Conservation (phyloP, 2,113 vertebrate genomes). For the Maccullochella peelii region DNA sequence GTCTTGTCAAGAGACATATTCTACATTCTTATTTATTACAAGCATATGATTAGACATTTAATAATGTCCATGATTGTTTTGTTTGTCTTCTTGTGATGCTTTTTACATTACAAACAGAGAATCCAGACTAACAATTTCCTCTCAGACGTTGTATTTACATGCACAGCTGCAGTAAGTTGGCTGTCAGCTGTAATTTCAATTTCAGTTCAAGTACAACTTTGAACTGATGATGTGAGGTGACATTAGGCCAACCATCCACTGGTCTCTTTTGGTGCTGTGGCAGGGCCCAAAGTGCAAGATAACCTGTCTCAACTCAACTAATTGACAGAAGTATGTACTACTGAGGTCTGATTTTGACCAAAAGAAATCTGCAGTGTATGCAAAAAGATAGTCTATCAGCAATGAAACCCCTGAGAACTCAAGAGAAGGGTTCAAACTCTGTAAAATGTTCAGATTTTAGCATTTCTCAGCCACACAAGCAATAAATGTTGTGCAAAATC, state of each 20-base stretch:
- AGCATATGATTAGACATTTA: no score
- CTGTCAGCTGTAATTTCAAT: no score
- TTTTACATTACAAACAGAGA: no score
- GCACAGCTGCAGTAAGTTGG: no score
- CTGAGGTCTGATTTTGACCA: conserved; percentile 31
- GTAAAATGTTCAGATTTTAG: conserved; percentile 53
- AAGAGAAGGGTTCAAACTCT: conserved; percentile 22
- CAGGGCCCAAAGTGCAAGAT: not conserved
- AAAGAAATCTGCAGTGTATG: conserved; percentile 28
- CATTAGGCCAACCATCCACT: not conserved
- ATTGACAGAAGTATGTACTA: not conserved
- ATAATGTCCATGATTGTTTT: no score
- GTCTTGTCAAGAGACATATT: no score
- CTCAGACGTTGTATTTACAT: no score
- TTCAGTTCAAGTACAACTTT: not conserved
- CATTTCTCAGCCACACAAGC: conserved; percentile 27
- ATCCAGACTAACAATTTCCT: no score
- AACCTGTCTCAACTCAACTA: not conserved
- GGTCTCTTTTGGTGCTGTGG: not conserved
- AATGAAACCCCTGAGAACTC: conserved; percentile 11
- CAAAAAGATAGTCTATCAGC: conserved; percentile 34
- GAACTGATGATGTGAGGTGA: not conserved
- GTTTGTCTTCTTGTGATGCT: no score
- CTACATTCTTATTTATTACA: no score
- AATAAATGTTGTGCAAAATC: conserved; percentile 2